These are phyloP conservation scores for Chrysoperla carnea DNA, from an alignment of 1,140 invertebrate species.

Conservation along the genomic window DNA sequence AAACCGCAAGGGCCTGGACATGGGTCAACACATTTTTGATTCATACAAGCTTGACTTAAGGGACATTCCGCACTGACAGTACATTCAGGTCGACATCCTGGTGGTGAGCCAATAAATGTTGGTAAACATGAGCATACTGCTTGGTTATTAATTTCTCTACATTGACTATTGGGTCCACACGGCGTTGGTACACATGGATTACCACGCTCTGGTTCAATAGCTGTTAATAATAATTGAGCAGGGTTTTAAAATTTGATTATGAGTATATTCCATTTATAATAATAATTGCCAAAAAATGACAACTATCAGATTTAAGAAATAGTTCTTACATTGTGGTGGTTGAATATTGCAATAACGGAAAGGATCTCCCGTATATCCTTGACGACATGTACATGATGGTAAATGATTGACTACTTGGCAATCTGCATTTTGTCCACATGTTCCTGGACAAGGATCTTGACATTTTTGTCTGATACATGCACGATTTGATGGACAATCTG, in stretches of 20 bases:
- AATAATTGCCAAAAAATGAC: too few species aligned
- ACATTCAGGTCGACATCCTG: slow-evolving; percentile 49
- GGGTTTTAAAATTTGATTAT: slow-evolving; percentile 4
- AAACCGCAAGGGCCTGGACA: slow-evolving; percentile 35
- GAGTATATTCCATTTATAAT: neutral
- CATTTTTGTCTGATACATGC: slow-evolving; percentile 43
- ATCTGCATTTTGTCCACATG: slow-evolving; percentile 42
- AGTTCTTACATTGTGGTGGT: slow-evolving; percentile 37
- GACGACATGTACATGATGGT: slow-evolving; percentile 35
- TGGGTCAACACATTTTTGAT: slow-evolving; percentile 34
- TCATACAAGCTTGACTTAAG: slow-evolving; percentile 39
- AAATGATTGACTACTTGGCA: slow-evolving; percentile 41
- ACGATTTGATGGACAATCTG: slow-evolving; percentile 40
- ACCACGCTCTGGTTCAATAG: slow-evolving; percentile 11
- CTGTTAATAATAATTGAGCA: slow-evolving; percentile 8
- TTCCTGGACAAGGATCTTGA: slow-evolving; percentile 44
- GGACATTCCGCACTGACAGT: slow-evolving; percentile 46
- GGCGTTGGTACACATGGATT: slow-evolving; percentile 41
- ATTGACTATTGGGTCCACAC: slow-evolving; percentile 46
- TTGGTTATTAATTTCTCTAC: slow-evolving; percentile 31
- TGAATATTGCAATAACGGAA: slow-evolving; percentile 30
- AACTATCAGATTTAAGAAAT: too few species aligned
- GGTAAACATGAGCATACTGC: slow-evolving; percentile 42
- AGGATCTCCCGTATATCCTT: slow-evolving; percentile 43
- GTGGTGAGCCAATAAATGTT: slow-evolving; percentile 36